Base-by-base conservation (phyloP, 2,888 invertebrate genomes). In the Diachrysia chrysitis region DNA sequence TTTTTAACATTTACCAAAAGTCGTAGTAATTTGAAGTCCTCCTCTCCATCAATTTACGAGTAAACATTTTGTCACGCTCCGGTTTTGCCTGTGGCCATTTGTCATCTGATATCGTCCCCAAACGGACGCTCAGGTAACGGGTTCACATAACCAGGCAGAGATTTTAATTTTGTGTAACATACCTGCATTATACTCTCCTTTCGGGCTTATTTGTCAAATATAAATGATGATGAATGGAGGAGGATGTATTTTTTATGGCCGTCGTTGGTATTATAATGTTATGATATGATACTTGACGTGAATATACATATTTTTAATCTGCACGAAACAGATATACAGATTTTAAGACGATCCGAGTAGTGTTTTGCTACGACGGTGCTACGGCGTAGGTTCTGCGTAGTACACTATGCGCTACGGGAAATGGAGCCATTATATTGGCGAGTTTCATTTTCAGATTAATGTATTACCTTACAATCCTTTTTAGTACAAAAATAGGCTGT, bases 151-250 rank as follows among this genome's bases (percentile, higher is more conserved):
- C 54, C 53, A 51, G 1, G 46, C 58, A 51, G 64, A 68, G 62
- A 65, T 76, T 76, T 76, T 75, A 76, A 76, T 75, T 76, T 76
- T 29, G 48, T 63, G 67, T 61, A 71, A 54, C 46, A 63, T 54
- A 63, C 69, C 53, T 72, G 58, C 72, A 72, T 72, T 72, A 57
- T 68, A 72, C 62, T 35, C 17, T 35, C 23, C 56, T 55, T 76
- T 64, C 76, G 59, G 68, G 62, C 62, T 72, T 69, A 72, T 76
- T 75, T 72, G 76, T 63, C 69, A 72, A 69, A 76, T 69, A 64
- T 72, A 65, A 75, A 75, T 75, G 46, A 72, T 76, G 74, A 75
- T 75, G 59, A 64, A 76, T 75, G 68, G 37, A 19, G 32, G 68
- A 16, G 68, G 35, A 29, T 54, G 58, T 37, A 56, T 62, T 67